Evolutionary conservation across 2,888 invertebrate genomes (phyloP).

Genomic region (Hybos culiciformis): DNA sequence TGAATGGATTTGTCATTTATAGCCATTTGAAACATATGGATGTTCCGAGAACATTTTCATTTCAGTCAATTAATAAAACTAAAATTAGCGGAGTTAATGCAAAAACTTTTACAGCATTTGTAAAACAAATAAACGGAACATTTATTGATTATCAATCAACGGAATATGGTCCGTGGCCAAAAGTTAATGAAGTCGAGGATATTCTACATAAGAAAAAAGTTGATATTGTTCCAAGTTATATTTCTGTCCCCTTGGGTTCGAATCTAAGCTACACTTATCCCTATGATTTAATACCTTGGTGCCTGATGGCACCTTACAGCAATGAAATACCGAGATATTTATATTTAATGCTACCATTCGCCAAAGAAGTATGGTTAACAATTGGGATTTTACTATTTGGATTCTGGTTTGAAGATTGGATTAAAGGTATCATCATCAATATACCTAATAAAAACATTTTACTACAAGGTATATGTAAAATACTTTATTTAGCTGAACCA

Average conservation of each 20-base stretch:
- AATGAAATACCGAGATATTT: not conserved
- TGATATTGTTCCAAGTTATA: too few relatives aligned
- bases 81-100: too few relatives aligned
- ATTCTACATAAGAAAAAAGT: not conserved
- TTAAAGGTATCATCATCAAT: not conserved
- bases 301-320: not conserved
- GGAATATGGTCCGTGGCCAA: not conserved
- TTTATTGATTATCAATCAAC: not conserved
- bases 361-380: not conserved
- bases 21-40: too few relatives aligned
- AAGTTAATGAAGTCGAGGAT: not conserved
- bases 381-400: not conserved
- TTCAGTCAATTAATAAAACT: too few relatives aligned
- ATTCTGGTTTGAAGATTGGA: not conserved
- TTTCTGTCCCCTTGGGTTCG: not conserved
- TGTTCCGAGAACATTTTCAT: too few relatives aligned
- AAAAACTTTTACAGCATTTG: too few relatives aligned
- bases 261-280: not conserved
- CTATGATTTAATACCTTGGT: not conserved
- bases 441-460: not conserved
- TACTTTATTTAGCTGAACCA: not conserved
- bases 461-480: not conserved
- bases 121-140: too few relatives aligned
- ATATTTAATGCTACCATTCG: not conserved
- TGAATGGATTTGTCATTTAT: too few relatives aligned